Evolutionary conservation across 2,797 vertebrate species (phyloP).

Genomic region (Ibycter americanus): DNA sequence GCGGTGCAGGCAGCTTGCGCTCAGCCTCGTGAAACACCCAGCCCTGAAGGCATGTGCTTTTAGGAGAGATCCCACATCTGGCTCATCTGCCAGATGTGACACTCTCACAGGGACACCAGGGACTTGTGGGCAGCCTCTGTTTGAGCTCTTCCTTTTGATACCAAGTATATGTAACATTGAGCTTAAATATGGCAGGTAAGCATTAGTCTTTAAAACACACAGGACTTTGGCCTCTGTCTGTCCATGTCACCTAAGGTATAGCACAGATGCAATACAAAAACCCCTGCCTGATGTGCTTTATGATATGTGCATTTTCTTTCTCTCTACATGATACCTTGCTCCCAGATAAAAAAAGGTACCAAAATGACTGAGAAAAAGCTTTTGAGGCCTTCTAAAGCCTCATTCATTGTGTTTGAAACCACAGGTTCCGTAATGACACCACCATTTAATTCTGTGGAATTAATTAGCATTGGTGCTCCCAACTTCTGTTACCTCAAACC

Average conservation of each 20-base stretch:
- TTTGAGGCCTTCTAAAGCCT: neutral
- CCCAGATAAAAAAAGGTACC: neutral
- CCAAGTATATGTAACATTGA: neutral
- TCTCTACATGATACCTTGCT: neutral
- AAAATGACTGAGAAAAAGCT: neutral
- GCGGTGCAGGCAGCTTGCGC: neutral
- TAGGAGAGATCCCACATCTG: neutral
- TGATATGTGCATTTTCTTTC: neutral
- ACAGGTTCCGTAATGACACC: neutral
- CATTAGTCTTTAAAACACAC: neutral
- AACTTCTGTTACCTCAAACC: neutral
- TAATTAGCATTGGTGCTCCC: neutral
- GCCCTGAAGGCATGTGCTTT: neutral
- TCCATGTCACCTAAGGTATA: neutral
- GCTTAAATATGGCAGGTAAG: neutral
- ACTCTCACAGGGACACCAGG: neutral
- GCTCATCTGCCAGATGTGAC: neutral
- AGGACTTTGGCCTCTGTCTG: neutral
- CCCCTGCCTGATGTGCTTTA: neutral
- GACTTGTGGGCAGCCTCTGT: neutral
- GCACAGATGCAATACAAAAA: neutral
- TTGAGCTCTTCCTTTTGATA: neutral
- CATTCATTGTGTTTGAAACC: neutral
- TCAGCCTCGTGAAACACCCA: neutral
- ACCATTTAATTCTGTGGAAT: neutral